These are phyloP conservation scores for Eumerus sabulonum DNA, from an alignment of 2,888 invertebrate species.

Conservation along the genomic window DNA sequence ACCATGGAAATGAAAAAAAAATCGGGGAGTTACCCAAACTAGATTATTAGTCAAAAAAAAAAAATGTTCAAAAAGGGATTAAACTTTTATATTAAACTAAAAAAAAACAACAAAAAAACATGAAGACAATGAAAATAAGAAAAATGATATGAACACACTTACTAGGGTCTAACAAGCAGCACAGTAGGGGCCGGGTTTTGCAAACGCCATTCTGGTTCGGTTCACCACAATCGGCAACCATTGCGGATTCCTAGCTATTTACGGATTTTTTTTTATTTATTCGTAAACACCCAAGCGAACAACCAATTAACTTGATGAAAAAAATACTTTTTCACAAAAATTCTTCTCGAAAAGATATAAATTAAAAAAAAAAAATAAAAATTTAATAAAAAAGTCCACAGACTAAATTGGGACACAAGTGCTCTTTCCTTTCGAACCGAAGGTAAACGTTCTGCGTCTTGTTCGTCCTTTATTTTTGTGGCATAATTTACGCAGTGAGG, in stretches of 20 bases:
- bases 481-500: not conserved
- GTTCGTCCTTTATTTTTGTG: slow-evolving; percentile 14
- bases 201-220: slow-evolving; percentile 77
- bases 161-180: slow-evolving; percentile 78
- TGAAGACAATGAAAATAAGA: no score
- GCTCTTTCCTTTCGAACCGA: no score
- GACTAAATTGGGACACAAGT: no score
- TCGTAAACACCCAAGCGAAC: no score
- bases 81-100: slow-evolving; percentile 5
- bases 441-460: no score
- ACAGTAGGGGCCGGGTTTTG: slow-evolving; percentile 77
- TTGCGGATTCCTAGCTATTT: slow-evolving; percentile 42
- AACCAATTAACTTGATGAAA: no score
- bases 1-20: slow-evolving; percentile 7
- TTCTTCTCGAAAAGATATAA: no score
- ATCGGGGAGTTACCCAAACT: slow-evolving; percentile 42
- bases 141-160: slow-evolving; percentile 71
- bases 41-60: slow-evolving; percentile 14
- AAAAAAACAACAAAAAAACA: slow-evolving; percentile 25
- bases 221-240: slow-evolving; percentile 73
- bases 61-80: not conserved
- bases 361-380: no score
- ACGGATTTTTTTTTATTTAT: no score
- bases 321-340: no score
- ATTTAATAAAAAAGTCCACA: no score